A percentile compares a stretch with the other conserved stretches of the same genome.
phyloP scores from a whole-genome alignment of 2,888 invertebrate species.

The Prenolepis imparis region DNA sequence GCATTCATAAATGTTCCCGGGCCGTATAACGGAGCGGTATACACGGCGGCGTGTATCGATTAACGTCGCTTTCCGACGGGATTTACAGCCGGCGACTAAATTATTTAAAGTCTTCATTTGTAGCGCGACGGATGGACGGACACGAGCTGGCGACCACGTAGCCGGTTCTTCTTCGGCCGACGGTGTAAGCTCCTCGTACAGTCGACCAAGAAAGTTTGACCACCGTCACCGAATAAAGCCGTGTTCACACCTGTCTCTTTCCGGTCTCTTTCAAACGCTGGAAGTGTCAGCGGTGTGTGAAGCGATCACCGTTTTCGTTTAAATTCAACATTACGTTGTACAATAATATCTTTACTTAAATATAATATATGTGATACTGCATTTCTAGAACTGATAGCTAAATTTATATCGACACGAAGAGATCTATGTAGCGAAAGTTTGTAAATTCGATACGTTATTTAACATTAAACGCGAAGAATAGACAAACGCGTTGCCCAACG shows the following conservation, averaged over 20 bases:
- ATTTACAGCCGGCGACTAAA: slow-evolving; percentile 84
- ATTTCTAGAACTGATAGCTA: neutral
- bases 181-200: slow-evolving; percentile 69
- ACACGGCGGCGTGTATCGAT: slow-evolving; percentile 82
- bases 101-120: slow-evolving; percentile 86
- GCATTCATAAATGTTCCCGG: slow-evolving; percentile 82
- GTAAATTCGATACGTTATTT: neutral
- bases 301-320: neutral
- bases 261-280: neutral
- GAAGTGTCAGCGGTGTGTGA: neutral
- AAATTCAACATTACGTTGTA: neutral
- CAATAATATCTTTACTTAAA: neutral
- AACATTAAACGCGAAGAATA: neutral
- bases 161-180: slow-evolving; percentile 73
- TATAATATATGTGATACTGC: neutral
- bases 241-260: slow-evolving; percentile 13
- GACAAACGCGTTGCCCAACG: too few relatives aligned
- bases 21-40: slow-evolving; percentile 74
- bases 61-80: slow-evolving; percentile 83
- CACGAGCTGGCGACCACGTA: slow-evolving; percentile 75
- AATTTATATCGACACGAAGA: neutral
- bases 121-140: slow-evolving; percentile 77
- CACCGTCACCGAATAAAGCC: slow-evolving; percentile 21
- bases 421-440: neutral
- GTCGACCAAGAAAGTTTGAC: slow-evolving; percentile 63